A percentile compares a stretch with the other conserved stretches of the same genome.
These are phyloP conservation scores for Lepetodrilus schrolli DNA, from an alignment of 2,888 invertebrate species.

Conservation along the genomic window DNA sequence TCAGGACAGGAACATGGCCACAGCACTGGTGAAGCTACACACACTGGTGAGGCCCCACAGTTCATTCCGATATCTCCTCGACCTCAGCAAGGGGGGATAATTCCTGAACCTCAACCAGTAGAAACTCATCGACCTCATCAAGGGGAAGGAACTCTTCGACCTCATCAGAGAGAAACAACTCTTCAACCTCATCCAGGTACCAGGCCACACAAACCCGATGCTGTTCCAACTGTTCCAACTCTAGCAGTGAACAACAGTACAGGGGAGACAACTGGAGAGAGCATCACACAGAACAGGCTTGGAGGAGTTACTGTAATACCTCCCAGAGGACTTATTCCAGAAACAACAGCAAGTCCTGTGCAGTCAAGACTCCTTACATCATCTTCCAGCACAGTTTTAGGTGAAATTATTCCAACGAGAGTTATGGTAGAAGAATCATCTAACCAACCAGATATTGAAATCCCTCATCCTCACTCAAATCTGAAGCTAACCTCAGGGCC, in stretches of 20 bases:
- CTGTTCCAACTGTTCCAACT: background rate
- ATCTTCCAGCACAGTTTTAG: no score
- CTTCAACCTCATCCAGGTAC: no score
- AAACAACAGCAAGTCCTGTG: background rate
- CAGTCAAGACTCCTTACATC: no score
- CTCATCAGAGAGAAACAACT: no score
- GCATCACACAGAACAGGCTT: no score
- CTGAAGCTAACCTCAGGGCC: background rate
- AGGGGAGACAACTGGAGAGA: background rate
- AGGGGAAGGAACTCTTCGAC: no score
- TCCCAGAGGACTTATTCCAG: background rate
- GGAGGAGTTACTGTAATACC: no score
- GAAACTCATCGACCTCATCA: no score
- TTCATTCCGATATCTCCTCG: background rate
- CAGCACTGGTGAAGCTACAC: background rate
- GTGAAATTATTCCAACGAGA: background rate
- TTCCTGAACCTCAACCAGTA: no score
- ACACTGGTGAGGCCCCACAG: background rate
- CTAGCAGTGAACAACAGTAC: background rate
- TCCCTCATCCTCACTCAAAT: slow-evolving; percentile 3
- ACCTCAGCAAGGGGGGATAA: no score
- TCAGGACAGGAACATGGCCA: no score
- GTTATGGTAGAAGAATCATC: background rate
- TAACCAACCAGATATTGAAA: background rate
- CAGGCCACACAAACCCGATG: background rate